Percentiles rank a stretch among this genome's conserved stretches.
These are phyloP conservation scores for Platysternon megacephalum DNA, from an alignment of 2,113 vertebrate genomes.

Conservation along the genomic window DNA sequence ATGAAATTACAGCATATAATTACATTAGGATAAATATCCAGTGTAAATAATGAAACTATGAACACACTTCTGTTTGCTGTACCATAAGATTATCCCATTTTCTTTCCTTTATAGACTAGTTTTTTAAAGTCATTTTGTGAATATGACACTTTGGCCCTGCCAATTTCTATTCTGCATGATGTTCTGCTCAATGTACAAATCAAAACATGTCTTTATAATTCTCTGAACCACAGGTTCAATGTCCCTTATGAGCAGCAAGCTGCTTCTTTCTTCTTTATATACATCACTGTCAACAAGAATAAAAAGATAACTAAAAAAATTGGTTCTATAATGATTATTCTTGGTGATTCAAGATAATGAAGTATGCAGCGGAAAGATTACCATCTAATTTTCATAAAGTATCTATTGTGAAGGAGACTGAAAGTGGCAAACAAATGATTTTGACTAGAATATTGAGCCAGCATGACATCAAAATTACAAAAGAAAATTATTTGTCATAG, in stretches of 20 bases:
- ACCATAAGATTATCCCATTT: neutral
- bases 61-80: neutral
- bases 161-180: slow-evolving; percentile 31
- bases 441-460: neutral
- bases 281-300: slow-evolving; percentile 32
- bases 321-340: neutral
- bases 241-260: slow-evolving; percentile 4
- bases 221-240: slow-evolving; percentile 40
- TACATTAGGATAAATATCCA: neutral
- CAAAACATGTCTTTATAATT: slow-evolving; percentile 45
- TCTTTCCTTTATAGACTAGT: slow-evolving; percentile 23
- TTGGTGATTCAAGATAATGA: slow-evolving; percentile 19
- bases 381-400: neutral
- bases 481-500: neutral
- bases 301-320: neutral
- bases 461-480: neutral
- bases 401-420: neutral
- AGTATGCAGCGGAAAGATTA: neutral
- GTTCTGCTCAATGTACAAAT: slow-evolving; percentile 51
- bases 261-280: slow-evolving; percentile 23
- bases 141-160: slow-evolving; percentile 57
- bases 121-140: slow-evolving; percentile 37
- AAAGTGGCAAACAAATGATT: neutral
- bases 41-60: neutral
- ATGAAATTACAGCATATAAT: neutral